These are phyloP conservation scores for Brassicogethes aeneus DNA, from an alignment of 2,888 invertebrate genomes.

Conservation along the genomic window DNA sequence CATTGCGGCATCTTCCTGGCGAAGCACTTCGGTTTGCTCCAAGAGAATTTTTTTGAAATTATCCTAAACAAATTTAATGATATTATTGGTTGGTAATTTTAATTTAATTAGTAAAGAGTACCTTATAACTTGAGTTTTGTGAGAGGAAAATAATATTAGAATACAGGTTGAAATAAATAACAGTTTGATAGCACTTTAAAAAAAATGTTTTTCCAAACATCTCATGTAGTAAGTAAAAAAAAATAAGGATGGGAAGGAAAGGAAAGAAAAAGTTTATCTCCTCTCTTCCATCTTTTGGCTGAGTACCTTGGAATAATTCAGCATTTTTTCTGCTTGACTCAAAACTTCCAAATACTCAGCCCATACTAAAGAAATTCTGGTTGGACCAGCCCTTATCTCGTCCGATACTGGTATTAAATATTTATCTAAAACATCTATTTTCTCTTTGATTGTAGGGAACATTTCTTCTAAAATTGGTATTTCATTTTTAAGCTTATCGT, in stretches of 20 bases:
- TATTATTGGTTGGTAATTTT: too few species aligned
- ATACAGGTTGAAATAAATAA: too few species aligned
- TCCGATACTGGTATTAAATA: slow-evolving; percentile 63
- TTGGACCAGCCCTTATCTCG: slow-evolving; percentile 48
- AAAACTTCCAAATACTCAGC: slow-evolving; percentile 58
- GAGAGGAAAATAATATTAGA: too few species aligned
- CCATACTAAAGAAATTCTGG: slow-evolving; percentile 59
- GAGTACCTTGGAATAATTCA: slow-evolving; percentile 59
- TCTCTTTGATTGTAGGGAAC: slow-evolving; percentile 67
- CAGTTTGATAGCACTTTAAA: too few species aligned
- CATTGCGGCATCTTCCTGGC: slow-evolving; percentile 58
- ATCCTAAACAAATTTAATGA: slow-evolving; percentile 44
- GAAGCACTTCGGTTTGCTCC: slow-evolving; percentile 62
- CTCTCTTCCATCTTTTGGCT: slow-evolving; percentile 7
- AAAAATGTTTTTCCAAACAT: too few species aligned
- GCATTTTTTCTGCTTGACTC: slow-evolving; percentile 61
- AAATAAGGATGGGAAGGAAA: background rate
- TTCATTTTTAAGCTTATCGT: slow-evolving; percentile 59
- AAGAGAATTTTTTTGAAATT: slow-evolving; percentile 62
- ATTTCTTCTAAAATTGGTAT: slow-evolving; percentile 53
- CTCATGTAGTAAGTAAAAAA: background rate
- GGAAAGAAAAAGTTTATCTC: background rate
- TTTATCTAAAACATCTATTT: slow-evolving; percentile 63
- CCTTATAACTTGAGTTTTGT: too few species aligned
- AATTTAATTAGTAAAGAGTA: too few species aligned